Conservation (phyloP, 2,113 vertebrate species). For the Azemiops feae region DNA sequence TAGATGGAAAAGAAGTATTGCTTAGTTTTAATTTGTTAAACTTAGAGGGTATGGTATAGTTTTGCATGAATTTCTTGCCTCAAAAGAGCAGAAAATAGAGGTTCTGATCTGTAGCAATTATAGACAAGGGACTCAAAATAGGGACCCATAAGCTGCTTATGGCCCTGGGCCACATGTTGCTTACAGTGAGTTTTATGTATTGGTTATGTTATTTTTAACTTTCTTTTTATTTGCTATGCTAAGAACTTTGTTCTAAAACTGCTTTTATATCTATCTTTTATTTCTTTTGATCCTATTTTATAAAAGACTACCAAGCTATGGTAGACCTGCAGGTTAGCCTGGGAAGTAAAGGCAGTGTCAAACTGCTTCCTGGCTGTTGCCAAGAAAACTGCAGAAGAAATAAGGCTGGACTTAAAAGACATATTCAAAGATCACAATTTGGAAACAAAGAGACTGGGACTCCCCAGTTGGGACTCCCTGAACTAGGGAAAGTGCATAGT, state of each 20-base stretch:
- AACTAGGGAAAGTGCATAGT: background rate
- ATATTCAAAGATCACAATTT: background rate
- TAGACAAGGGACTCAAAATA: background rate
- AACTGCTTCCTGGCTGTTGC: background rate
- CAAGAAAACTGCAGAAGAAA: no score
- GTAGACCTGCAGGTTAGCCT: background rate
- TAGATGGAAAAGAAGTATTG: background rate
- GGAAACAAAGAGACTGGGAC: background rate
- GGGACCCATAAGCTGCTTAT: background rate
- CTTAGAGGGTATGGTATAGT: background rate
- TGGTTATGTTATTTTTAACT: background rate
- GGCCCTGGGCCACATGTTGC: background rate
- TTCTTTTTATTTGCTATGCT: background rate
- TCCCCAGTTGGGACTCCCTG: background rate
- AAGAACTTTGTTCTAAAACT: background rate
- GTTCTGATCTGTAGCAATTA: background rate
- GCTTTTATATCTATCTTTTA: background rate
- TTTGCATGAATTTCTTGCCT: background rate
- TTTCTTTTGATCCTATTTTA: background rate
- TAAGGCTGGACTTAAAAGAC: background rate
- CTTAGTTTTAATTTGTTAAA: background rate
- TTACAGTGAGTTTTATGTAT: background rate
- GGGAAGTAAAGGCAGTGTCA: background rate
- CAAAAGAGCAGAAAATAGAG: background rate
- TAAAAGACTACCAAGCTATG: background rate